Base-by-base conservation (phyloP, 1,140 invertebrate species). In the Tetramorium parvispinum region DNA sequence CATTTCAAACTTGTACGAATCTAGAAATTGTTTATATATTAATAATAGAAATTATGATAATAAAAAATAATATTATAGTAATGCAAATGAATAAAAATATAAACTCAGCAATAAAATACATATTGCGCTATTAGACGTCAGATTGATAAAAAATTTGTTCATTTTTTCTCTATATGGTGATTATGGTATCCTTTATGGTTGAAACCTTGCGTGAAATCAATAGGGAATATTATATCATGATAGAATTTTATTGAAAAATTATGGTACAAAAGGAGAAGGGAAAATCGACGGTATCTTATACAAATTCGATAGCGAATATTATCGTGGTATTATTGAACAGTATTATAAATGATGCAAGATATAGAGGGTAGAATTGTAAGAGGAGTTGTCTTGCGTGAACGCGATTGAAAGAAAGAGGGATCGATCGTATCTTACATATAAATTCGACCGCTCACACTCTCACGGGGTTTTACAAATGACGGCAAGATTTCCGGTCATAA, bases 361-460 rank as follows among this genome's bases (percentile, higher is more conserved):
- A 16, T 57, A 16, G 24, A 75, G 51, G 71, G 37, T 24, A 11
- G 37, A 75, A 75, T 55, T 8, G n/a, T 59, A 57, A 75, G 11
- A 71, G 8, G 70, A 59, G n/a, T 57, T 40, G 53, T 57, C 21
- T 75, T 43, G n/a, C 71, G 37, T 57, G 53, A 75, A 75, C 37
- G 71, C 71, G 71, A 55, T 73, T 55, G 32, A 57, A 73, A 75
- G 8, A 24, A 24, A 43, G 32, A 75, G 7, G 13, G 51, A 75
- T 59, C 21, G n/a, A 75, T 73, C 32, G 51, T 55, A 32, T 73
- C 70, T 55, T 53, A 70, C 24, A 75, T 57, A 75, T 75, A 57
- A 75, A 57, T 59, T 75, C 32, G 53, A 59, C 1, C n/a, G 40
- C n/a, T 21, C 32, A 16, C 11, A 71, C 51, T 37, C n/a, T n/a